Conservation (phyloP, 2,888 invertebrate genomes). For the Belgica antarctica region DNA sequence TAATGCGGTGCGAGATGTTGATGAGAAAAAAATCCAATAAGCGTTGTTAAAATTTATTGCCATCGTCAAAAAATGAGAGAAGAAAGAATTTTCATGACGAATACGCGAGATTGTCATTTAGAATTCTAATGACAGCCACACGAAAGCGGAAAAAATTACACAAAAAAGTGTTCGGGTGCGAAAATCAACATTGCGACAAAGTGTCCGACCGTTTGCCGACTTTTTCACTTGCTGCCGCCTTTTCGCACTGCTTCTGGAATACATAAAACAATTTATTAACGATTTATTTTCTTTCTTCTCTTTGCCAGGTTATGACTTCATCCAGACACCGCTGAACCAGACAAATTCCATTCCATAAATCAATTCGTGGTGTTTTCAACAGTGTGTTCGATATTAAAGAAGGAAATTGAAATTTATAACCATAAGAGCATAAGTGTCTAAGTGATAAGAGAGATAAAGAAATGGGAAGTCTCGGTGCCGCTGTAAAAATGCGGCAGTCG, state of each 20-base stretch:
- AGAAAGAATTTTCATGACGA: too few relatives aligned
- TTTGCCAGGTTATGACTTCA: conserved; percentile 42
- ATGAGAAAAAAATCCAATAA: too few relatives aligned
- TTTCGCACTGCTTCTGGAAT: conserved; percentile 9
- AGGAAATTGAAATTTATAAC: not conserved
- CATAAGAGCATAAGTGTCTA: conserved; percentile 30
- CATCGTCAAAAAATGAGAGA: too few relatives aligned
- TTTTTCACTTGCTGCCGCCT: conserved; percentile 23
- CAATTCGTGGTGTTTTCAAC: not conserved
- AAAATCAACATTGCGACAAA: conserved; percentile 14
- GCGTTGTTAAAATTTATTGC: too few relatives aligned
- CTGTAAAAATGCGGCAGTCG: conserved; percentile 45
- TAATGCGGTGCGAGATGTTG: too few relatives aligned
- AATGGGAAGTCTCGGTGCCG: conserved; percentile 45
- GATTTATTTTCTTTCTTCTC: conserved; percentile 33
- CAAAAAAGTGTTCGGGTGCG: not conserved
- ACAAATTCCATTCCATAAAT: conserved; percentile 12
- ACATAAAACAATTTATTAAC: conserved; percentile 37
- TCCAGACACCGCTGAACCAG: conserved; percentile 24
- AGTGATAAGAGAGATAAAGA: not conserved
- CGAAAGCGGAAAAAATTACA: too few relatives aligned
- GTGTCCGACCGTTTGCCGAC: not conserved
- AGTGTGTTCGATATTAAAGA: conserved; percentile 20
- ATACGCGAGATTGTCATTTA: too few relatives aligned
- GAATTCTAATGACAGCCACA: too few relatives aligned